Evolutionary conservation across 2,888 invertebrate species (phyloP), one percentile per base, ranked within the genome.

Genomic region (Sinopyrophorus schimmeli): DNA sequence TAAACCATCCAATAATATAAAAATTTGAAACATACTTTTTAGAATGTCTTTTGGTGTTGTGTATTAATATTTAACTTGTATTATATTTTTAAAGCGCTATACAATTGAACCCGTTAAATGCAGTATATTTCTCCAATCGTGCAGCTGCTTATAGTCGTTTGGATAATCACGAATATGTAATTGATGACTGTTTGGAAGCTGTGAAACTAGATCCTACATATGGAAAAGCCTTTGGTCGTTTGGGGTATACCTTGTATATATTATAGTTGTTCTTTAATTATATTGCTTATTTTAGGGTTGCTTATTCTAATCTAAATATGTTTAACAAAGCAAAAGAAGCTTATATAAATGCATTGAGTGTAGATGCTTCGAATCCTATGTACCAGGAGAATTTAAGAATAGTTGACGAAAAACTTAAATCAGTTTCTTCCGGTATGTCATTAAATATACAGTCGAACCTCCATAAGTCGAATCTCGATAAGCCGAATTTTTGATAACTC

Each of bases 111-210:
- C 84, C 87, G 14, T 81, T 81, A 53, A 97, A 97, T 76, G 88
- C 97, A 0, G 92, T 98, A 17, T 98, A 89, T 75, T 98, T 91
- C 72, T 96, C 97, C 72, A 99, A 99, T 71, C 84, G 98, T 58
- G 99, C 98, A 30, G 98, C 98, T 1, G 95, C 96, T 1, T 87
- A 89, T 70, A 95, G 90, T 68, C 92, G 94, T 68, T 75, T 96
- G 57, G 88, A 88, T 34, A 85, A 90, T 65, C 87, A 92, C 66
- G 80, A 85, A 44, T 80, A 83, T 51, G 93, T 96, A 6, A 87
- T 98, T 39, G 83, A 85, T 39, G 98, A 99, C 74, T 97, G 96
- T 71, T 84, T 88, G 62, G 84, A 85, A 28, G 96, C 99, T 3
- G 78, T 99, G 41, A 80, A 83, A 18, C 82, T 97, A 59, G 95